A percentile compares a stretch with the other conserved stretches of the same genome.
Conservation (phyloP, 2,888 invertebrate species). For the Xestia xanthographa region DNA sequence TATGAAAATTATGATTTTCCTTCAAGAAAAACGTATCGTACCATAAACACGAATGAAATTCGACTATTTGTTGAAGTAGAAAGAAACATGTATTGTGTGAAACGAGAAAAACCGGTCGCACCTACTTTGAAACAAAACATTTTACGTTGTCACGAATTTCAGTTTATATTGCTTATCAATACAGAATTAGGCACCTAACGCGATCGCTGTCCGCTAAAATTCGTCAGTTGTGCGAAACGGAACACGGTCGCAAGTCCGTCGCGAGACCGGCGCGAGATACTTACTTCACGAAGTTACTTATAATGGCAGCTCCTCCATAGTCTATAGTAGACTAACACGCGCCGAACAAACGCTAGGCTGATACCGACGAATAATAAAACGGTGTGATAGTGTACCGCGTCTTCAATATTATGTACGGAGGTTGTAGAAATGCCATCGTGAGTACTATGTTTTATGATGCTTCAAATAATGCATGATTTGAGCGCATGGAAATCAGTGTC, state of each 20-base stretch:
- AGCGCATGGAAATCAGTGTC: constrained; percentile 29
- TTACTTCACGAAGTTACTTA: constrained; percentile 26
- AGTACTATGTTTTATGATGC: constrained; percentile 69
- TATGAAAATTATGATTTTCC: not conserved
- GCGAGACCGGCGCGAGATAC: constrained; percentile 17
- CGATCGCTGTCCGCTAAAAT: constrained; percentile 43
- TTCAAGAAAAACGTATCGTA: not conserved
- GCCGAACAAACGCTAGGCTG: constrained; percentile 33
- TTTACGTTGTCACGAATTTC: constrained; percentile 20
- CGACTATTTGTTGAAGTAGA: not conserved
- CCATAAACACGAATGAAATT: not conserved
- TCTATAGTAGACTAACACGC: constrained; percentile 35
- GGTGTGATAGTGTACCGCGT: constrained; percentile 47
- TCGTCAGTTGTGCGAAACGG: constrained; percentile 52
- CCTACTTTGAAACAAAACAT: constrained; percentile 22
- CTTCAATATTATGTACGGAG: constrained; percentile 71
- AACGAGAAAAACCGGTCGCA: constrained; percentile 8
- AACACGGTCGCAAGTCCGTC: constrained; percentile 49
- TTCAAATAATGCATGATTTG: constrained; percentile 44
- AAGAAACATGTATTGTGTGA: not conserved
- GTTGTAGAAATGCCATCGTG: constrained; percentile 70
- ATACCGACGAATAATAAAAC: constrained; percentile 27
- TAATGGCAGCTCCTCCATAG: not conserved
- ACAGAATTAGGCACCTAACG: constrained; percentile 38
- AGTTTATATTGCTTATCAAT: constrained; percentile 60